phyloP scores from a whole-genome alignment of 1,140 invertebrate genomes.

The Drosophila dunni region DNA sequence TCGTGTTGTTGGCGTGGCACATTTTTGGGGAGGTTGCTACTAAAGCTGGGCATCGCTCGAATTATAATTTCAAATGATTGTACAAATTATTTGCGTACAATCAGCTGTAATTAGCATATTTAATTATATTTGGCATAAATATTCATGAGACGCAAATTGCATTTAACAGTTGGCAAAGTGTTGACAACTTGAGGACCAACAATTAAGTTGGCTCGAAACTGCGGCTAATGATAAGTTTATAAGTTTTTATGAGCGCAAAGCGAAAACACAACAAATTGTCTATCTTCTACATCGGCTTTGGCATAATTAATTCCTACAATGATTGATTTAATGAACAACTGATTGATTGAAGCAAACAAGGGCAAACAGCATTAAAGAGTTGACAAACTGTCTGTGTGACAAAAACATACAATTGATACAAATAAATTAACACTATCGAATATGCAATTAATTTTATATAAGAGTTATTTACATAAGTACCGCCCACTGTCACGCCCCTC shows the following conservation, averaged over 20 bases:
- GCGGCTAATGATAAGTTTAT: conserved; percentile 41
- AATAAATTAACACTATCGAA: conserved; percentile 74
- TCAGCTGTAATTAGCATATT: conserved; percentile 82
- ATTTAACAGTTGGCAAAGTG: conserved; percentile 57
- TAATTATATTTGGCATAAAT: conserved; percentile 79
- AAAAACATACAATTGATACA: conserved; percentile 43
- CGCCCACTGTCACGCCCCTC: neutral
- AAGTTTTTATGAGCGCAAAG: neutral
- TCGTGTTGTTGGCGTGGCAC: neutral
- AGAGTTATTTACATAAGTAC: conserved; percentile 57
- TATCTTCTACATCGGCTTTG: neutral
- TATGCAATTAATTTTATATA: conserved; percentile 74
- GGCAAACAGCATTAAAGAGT: conserved; percentile 31
- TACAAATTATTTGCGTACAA: conserved; percentile 73
- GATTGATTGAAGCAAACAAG: conserved; percentile 48
- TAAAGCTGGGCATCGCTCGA: conserved; percentile 27
- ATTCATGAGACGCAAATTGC: conserved; percentile 77
- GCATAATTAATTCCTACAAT: conserved; percentile 16
- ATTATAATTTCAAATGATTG: conserved; percentile 83
- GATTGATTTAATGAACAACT: conserved; percentile 49
- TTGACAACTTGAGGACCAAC: conserved; percentile 53
- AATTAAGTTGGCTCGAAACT: conserved; percentile 35
- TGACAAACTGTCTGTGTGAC: conserved; percentile 38
- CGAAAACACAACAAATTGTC: neutral
- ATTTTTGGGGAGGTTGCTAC: neutral